These are phyloP conservation scores for Drosophila biarmipes DNA, from an alignment of 1,140 invertebrate genomes.

Conservation along the genomic window DNA sequence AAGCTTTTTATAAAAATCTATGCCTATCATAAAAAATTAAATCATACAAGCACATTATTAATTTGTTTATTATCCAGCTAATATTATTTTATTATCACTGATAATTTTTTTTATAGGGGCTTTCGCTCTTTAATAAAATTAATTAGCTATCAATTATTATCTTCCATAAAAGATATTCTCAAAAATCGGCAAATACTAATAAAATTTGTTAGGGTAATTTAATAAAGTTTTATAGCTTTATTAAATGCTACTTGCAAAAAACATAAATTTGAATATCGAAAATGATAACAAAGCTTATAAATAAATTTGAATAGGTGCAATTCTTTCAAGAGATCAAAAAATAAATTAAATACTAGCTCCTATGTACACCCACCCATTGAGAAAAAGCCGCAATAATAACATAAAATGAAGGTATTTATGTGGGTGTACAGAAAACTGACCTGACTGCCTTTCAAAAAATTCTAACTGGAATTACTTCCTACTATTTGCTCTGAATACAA, in stretches of 20 bases:
- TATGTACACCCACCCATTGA: not conserved
- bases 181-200: not conserved
- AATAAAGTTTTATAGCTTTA: not conserved
- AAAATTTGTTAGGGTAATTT: not conserved
- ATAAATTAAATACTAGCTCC: not conserved
- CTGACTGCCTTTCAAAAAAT: conserved; percentile 2
- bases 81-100: too few relatives aligned
- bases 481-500: conserved; percentile 3
- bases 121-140: too few relatives aligned
- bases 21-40: too few relatives aligned
- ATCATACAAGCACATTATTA: too few relatives aligned
- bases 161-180: too few relatives aligned
- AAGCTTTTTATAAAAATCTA: too few relatives aligned
- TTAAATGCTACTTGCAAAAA: not conserved
- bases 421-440: not conserved
- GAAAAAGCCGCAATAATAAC: not conserved
- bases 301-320: not conserved
- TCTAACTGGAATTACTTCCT: conserved; percentile 5
- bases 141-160: too few relatives aligned
- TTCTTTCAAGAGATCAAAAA: too few relatives aligned
- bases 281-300: not conserved
- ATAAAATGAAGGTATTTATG: not conserved
- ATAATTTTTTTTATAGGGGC: too few relatives aligned
- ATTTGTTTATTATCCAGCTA: too few relatives aligned
- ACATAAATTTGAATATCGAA: not conserved